Evolutionary conservation across 2,888 invertebrate species (phyloP).

Genomic region (Tuta absoluta): DNA sequence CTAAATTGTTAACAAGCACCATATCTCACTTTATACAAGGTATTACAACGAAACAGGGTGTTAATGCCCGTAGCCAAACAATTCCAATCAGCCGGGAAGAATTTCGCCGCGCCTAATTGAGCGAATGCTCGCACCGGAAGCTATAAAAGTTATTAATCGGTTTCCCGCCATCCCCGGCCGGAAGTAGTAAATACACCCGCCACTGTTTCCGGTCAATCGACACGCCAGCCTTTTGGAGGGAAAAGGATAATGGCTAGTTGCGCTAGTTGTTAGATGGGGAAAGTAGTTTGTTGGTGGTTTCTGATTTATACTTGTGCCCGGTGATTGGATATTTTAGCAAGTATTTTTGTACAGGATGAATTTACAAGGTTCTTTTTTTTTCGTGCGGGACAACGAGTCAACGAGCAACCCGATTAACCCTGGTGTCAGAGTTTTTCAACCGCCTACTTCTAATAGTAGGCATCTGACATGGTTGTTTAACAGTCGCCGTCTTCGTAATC

Average conservation of each 20-base stretch:
- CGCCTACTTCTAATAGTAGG: too few species aligned
- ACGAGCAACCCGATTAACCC: too few species aligned
- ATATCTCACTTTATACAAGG: neutral
- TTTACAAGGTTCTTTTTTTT: neutral
- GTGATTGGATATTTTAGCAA: neutral
- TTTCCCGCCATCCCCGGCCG: conserved; percentile 64
- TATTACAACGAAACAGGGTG: conserved; percentile 4
- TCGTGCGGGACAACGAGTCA: too few species aligned
- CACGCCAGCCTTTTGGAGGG: conserved; percentile 59
- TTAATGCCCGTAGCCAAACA: conserved; percentile 32
- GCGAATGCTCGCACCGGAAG: conserved; percentile 64
- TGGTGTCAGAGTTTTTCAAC: too few species aligned
- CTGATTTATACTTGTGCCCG: conserved; percentile 16
- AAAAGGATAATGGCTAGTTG: conserved; percentile 30
- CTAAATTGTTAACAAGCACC: too few species aligned
- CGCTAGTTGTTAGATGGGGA: conserved; percentile 23
- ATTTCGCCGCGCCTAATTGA: conserved; percentile 77
- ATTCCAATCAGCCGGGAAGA: conserved; percentile 72
- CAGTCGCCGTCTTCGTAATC: too few species aligned
- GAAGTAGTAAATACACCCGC: conserved; percentile 76
- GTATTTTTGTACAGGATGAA: too few species aligned
- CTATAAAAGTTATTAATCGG: conserved; percentile 80
- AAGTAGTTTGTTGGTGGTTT: conserved; percentile 20
- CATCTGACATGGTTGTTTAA: too few species aligned
- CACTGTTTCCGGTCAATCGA: conserved; percentile 75